A percentile compares a stretch with the other conserved stretches of the same genome.
Evolutionary conservation across 1,140 invertebrate species (phyloP).

Genomic region (Onthophagus taurus): DNA sequence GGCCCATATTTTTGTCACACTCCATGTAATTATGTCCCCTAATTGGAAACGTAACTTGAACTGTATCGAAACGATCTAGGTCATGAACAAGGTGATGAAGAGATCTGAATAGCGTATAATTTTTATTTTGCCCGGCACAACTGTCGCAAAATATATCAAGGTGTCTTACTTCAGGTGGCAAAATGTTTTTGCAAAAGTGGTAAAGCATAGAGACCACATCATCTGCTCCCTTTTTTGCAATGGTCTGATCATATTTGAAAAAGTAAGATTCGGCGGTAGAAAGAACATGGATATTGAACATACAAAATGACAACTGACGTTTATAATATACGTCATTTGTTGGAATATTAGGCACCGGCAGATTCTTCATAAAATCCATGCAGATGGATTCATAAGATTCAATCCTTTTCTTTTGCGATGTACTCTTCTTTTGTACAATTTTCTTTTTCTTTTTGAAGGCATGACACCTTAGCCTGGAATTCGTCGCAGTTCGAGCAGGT

Average conservation of each 20-base stretch:
- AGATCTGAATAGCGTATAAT: slow-evolving; percentile 18
- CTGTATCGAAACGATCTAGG: slow-evolving; percentile 6
- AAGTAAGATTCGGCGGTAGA: slow-evolving; percentile 16
- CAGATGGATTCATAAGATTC: slow-evolving; percentile 7
- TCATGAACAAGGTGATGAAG: slow-evolving; percentile 16
- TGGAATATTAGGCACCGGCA: slow-evolving; percentile 14
- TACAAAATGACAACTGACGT: slow-evolving; percentile 18
- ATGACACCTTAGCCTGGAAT: slow-evolving; percentile 1
- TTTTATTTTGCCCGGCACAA: slow-evolving; percentile 17
- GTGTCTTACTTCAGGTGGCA: slow-evolving; percentile 2
- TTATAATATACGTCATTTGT: slow-evolving; percentile 23
- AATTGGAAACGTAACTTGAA: slow-evolving; percentile 11
- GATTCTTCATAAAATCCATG: slow-evolving; percentile 16
- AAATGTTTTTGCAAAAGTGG: slow-evolving; percentile 11
- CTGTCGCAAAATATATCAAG: slow-evolving; percentile 20
- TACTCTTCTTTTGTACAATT: slow-evolving; percentile 8
- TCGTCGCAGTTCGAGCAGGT: slow-evolving; percentile 14
- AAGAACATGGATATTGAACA: slow-evolving; percentile 25
- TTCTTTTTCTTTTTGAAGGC: slow-evolving; percentile 5
- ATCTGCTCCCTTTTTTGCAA: slow-evolving; percentile 22
- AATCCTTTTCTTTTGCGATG: neutral
- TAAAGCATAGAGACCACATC: slow-evolving; percentile 18
- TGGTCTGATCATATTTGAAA: slow-evolving; percentile 21
- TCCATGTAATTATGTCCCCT: slow-evolving; percentile 6
- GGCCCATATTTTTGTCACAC: slow-evolving; percentile 7